A percentile compares a stretch with the other conserved stretches of the same genome.
These are phyloP conservation scores for Distichodus sexfasciatus DNA, from an alignment of 2,797 vertebrate species.

Conservation along the genomic window DNA sequence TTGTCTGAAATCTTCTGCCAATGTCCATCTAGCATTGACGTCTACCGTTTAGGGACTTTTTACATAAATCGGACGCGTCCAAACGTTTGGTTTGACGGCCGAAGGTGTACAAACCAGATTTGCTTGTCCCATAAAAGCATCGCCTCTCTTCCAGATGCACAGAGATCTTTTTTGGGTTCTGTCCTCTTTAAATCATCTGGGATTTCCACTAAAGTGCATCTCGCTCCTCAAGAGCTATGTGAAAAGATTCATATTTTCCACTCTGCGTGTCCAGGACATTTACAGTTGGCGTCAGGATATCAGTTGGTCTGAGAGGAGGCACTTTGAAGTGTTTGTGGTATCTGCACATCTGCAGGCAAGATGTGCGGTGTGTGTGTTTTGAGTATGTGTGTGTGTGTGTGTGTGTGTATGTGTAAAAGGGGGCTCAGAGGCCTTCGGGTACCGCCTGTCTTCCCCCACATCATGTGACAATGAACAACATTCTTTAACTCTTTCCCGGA, in stretches of 20 bases:
- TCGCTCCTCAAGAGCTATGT: slow-evolving; percentile 35
- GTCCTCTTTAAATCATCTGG: slow-evolving; percentile 20
- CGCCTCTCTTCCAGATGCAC: slow-evolving; percentile 3
- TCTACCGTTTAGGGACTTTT: neutral
- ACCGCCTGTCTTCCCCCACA: slow-evolving; percentile 78
- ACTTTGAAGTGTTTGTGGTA: slow-evolving; percentile 98
- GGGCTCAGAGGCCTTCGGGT: slow-evolving; percentile 64
- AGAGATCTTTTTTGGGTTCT: slow-evolving; percentile 8
- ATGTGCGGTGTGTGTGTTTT: slow-evolving; percentile 75
- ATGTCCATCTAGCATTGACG: neutral
- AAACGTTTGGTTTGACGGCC: neutral
- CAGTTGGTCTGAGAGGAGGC: slow-evolving; percentile 91
- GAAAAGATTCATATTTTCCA: slow-evolving; percentile 93
- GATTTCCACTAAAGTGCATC: slow-evolving; percentile 19
- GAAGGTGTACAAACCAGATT: slow-evolving; percentile 37
- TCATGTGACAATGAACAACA: slow-evolving; percentile 97
- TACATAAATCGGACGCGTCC: neutral
- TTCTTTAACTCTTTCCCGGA: slow-evolving; percentile 80
- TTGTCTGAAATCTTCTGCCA: neutral
- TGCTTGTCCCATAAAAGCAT: slow-evolving; percentile 3
- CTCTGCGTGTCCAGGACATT: slow-evolving; percentile 90
- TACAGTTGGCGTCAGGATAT: slow-evolving; percentile 98
- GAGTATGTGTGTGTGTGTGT: slow-evolving; percentile 56
- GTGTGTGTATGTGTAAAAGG: slow-evolving; percentile 55
- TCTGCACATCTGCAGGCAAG: slow-evolving; percentile 97